Conservation (phyloP, 2,797 vertebrate species). For the Hephaestus fuliginosus region DNA sequence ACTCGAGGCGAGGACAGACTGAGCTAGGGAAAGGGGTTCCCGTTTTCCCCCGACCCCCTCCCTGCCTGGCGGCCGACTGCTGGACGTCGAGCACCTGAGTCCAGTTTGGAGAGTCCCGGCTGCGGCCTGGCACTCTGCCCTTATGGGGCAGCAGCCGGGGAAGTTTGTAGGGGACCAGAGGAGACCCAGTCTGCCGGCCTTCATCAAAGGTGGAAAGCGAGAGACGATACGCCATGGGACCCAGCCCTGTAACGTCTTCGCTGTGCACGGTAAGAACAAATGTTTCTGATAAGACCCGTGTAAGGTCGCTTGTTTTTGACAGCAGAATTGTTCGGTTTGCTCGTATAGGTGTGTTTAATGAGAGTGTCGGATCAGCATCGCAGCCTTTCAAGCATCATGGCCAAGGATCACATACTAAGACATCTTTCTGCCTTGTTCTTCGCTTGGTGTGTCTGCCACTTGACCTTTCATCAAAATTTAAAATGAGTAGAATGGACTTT, state of each 20-base stretch:
- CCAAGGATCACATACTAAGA: constrained; percentile 1
- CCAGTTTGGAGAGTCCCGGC: constrained; percentile 85
- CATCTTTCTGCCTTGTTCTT: not conserved
- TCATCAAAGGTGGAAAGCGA: constrained; percentile 94
- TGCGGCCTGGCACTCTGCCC: constrained; percentile 87
- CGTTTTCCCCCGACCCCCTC: constrained; percentile 39
- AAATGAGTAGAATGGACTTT: not conserved
- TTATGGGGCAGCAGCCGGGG: constrained; percentile 99
- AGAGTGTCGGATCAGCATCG: not conserved
- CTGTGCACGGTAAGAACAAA: constrained; percentile 93
- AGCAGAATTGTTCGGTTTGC: not conserved
- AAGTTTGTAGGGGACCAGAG: constrained; percentile 98
- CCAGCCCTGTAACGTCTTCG: constrained; percentile 94
- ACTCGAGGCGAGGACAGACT: constrained; percentile 55
- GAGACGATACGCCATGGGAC: constrained; percentile 91
- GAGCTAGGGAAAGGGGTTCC: constrained; percentile 51
- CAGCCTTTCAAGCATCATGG: not conserved
- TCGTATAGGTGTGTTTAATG: not conserved
- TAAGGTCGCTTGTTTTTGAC: not conserved
- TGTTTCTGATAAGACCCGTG: not conserved
- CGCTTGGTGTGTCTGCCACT: not conserved
- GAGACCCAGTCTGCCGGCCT: constrained; percentile 97
- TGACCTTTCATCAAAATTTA: not conserved
- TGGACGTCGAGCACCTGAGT: constrained; percentile 60
- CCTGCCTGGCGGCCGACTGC: constrained; percentile 41